phyloP scores from a whole-genome alignment of 2,888 invertebrate genomes.

The Ferdinandea cuprea region DNA sequence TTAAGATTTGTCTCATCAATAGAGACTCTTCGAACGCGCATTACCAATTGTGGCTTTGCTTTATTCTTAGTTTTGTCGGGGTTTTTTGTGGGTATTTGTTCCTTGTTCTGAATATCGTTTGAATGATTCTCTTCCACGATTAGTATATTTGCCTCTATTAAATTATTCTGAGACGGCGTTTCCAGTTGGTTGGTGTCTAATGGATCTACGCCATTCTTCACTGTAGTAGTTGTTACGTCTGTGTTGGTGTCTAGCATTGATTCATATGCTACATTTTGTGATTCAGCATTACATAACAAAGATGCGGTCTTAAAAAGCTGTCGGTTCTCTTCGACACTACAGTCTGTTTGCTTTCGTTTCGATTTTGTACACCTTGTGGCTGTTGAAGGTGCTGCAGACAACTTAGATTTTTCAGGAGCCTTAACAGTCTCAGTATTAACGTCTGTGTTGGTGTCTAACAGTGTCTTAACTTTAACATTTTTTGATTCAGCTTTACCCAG shows the following conservation, averaged over 20 bases:
- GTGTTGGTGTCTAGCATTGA: too few relatives aligned
- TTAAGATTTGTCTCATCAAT: constrained; percentile 27
- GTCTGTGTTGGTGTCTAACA: neutral
- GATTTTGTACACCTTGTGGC: neutral
- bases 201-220: too few relatives aligned
- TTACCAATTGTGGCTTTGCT: constrained; percentile 2
- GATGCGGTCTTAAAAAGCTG: neutral
- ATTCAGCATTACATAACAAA: neutral
- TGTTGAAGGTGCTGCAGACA: neutral
- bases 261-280: neutral
- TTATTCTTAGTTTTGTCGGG: neutral
- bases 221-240: too few relatives aligned
- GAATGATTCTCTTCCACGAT: neutral
- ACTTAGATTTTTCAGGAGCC: neutral
- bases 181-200: too few relatives aligned
- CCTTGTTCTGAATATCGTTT: neutral
- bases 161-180: neutral
- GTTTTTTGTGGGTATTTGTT: neutral
- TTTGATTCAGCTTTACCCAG: neutral
- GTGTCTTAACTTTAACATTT: neutral
- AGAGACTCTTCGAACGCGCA: constrained; percentile 28
- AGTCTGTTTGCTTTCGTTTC: neutral
- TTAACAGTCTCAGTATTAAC: neutral
- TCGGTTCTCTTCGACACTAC: neutral
- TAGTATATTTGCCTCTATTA: neutral